phyloP scores from a whole-genome alignment of 2,888 invertebrate genomes.

The Litoditis marina region DNA sequence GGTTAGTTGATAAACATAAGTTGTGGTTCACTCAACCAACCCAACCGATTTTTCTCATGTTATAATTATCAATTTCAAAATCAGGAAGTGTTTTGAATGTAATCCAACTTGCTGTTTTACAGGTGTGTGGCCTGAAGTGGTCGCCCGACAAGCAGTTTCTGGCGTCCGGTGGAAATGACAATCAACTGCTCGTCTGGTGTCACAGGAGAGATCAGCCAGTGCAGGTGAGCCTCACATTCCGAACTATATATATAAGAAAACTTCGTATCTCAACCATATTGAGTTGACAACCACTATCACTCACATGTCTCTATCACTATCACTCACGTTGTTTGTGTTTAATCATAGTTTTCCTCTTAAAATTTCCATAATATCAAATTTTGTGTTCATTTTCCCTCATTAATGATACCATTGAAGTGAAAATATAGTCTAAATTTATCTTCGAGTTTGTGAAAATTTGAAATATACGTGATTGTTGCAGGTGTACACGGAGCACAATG shows the following conservation, averaged over 20 bases:
- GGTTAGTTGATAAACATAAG: constrained; percentile 68
- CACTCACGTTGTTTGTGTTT: neutral
- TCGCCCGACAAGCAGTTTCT: constrained; percentile 94
- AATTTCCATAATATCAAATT: too few species aligned
- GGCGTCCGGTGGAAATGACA: constrained; percentile 97
- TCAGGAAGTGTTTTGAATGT: too few species aligned
- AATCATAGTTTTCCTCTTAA: neutral
- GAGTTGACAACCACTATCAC: too few species aligned
- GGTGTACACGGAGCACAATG: constrained; percentile 91
- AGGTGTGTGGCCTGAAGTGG: constrained; percentile 91
- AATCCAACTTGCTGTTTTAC: neutral
- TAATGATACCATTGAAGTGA: too few species aligned
- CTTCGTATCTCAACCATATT: too few species aligned
- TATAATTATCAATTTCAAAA: neutral
- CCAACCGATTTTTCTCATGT: neutral
- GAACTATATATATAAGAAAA: too few species aligned
- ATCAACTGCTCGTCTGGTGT: constrained; percentile 87
- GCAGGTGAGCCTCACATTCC: constrained; percentile 17
- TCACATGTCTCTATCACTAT: too few species aligned
- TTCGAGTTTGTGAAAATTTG: too few species aligned
- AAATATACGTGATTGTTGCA: constrained; percentile 75
- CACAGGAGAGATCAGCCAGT: constrained; percentile 75
- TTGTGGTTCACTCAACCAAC: neutral
- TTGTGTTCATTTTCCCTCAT: too few species aligned
- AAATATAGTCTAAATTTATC: too few species aligned